Evolutionary conservation across 2,113 vertebrate genomes (phyloP).

Genomic region (Eonycteris spelaea): DNA sequence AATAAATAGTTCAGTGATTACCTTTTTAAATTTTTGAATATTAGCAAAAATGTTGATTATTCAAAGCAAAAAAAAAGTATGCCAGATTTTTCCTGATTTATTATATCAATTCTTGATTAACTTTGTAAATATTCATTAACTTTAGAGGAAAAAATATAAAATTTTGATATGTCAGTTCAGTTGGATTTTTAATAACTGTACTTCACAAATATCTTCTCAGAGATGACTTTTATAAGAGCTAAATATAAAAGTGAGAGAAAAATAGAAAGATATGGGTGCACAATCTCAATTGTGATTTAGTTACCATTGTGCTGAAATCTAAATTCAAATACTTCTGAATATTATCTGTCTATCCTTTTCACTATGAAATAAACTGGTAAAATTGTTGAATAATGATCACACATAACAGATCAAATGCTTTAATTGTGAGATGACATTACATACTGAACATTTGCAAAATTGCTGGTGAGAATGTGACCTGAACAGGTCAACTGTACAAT

Average conservation of each 20-base stretch:
- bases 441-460: not conserved
- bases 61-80: constrained; percentile 45
- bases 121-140: constrained; percentile 72
- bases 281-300: not conserved
- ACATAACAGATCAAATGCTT: not conserved
- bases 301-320: not conserved
- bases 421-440: not conserved
- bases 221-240: constrained; percentile 14
- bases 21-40: constrained; percentile 55
- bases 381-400: not conserved
- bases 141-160: constrained; percentile 28
- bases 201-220: constrained; percentile 19
- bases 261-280: not conserved
- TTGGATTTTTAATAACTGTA: constrained; percentile 43
- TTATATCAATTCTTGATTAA: constrained; percentile 71
- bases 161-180: constrained; percentile 19
- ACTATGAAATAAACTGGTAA: not conserved
- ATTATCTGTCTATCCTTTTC: not conserved
- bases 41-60: constrained; percentile 71
- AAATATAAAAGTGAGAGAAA: constrained; percentile 47
- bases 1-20: constrained; percentile 62
- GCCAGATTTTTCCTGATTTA: constrained; percentile 53
- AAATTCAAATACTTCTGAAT: not conserved
- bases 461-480: not conserved
- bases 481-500: not conserved